These are phyloP conservation scores for Pelosia muscerda DNA, from an alignment of 2,888 invertebrate species.

Conservation along the genomic window DNA sequence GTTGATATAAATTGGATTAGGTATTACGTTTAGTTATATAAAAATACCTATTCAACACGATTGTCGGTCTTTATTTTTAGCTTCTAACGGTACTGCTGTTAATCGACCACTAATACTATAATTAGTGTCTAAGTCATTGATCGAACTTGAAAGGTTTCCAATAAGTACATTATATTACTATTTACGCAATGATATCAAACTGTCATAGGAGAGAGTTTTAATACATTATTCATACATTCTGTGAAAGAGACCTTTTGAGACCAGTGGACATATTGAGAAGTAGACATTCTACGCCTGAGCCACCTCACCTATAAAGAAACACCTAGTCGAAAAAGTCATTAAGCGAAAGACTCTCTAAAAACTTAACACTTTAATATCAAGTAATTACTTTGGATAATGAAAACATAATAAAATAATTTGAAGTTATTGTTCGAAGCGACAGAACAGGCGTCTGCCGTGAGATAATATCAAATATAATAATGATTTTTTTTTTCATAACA, in stretches of 20 bases:
- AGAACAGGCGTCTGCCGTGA: neutral
- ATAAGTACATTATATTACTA: neutral
- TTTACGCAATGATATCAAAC: neutral
- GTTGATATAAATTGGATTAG: neutral
- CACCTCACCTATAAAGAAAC: neutral
- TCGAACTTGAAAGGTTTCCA: neutral
- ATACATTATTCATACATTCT: no score
- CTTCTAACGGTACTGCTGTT: no score
- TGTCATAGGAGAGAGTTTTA: neutral
- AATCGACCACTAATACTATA: neutral
- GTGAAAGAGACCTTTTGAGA: no score
- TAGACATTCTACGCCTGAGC: no score
- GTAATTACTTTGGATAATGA: neutral
- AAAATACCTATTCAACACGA: no score
- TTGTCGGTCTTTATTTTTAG: neutral
- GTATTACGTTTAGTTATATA: neutral
- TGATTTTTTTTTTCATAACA: neutral
- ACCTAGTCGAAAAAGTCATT: conserved; percentile 4
- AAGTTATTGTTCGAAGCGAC: neutral
- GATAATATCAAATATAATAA: neutral
- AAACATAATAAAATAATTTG: conserved; percentile 4
- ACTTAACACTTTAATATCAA: conserved; percentile 6
- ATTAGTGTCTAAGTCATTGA: neutral
- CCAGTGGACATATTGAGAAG: no score
- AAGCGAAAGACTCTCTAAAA: neutral